Base-by-base conservation (phyloP, 2,113 vertebrate genomes). In the Albula goreensis region DNA sequence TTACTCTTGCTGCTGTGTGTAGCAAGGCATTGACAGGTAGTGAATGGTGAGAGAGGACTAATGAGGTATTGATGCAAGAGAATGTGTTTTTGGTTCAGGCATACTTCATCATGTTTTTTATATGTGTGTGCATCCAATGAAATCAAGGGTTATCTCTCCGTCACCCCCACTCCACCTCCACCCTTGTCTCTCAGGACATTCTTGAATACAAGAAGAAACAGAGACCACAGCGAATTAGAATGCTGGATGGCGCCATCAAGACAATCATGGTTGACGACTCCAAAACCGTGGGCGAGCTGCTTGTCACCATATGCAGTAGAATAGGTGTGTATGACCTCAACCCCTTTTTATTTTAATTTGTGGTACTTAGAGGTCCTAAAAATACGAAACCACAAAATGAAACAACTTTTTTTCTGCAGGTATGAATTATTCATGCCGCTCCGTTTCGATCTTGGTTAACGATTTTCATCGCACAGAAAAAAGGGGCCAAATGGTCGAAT, bases 221-320 rank as follows among this genome's bases (percentile, higher is more conserved):
- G 88, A 95, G 97, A 89, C 98, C 98, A 1, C 98, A 99, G 90
- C 99, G 99, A 93, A 99, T 99, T 87, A 97, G 98, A 81, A 99
- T 99, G 98, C 92, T 99, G 90, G 98, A 99, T 84, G 98, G 98
- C 0, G 95, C 98, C 0, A 95, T 99, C 82, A 99, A 99, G 93
- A 99, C 98, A 1, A 97, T 99, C 85, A 99, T 99, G 98, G 98
- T 99, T 92, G 98, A 99, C 11, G 98, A 99, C 91, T 99, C 98
- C 0, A 99, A 99, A 95, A 99, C 98, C 0, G 97, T 99, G 0
- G 98, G 98, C 7, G 98, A 99, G 93, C 94, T 99, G 81, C 95
- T 99, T 53, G 98, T 99, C 83, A 99, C 98, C 50, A 99, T 99
- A 88, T 99, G 98, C 94, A 99, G 98, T 89, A 95, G 98, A 89